Evolutionary conservation across 2,888 invertebrate genomes (phyloP).

Genomic region (Drosophila pseudotalamancana): DNA sequence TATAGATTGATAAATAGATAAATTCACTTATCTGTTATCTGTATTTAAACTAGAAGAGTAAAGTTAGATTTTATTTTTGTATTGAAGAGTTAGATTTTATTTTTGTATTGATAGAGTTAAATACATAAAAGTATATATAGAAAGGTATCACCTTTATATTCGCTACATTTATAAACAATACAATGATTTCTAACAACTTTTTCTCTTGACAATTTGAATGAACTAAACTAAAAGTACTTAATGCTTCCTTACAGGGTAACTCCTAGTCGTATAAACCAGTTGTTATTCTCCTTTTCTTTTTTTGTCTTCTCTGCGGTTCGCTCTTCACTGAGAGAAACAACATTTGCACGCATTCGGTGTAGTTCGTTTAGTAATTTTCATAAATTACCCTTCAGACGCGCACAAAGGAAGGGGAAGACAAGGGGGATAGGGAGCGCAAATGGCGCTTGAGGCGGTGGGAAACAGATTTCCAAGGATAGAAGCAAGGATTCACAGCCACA

Average conservation of each 20-base stretch:
- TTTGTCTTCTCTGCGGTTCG: constrained; percentile 9
- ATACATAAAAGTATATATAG: no score
- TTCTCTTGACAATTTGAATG: neutral
- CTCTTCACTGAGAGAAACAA: constrained; percentile 45
- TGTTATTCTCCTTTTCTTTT: neutral
- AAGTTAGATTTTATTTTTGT: no score
- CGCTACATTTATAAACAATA: no score
- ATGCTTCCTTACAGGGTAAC: constrained; percentile 1
- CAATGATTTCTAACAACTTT: no score
- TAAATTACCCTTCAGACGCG: constrained; percentile 69
- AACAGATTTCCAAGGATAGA: constrained; percentile 22
- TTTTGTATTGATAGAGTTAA: no score
- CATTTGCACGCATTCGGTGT: constrained; percentile 76
- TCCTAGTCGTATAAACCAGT: neutral
- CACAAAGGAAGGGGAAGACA: constrained; percentile 24
- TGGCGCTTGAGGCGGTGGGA: constrained; percentile 1
- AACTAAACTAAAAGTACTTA: neutral
- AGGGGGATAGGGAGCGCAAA: neutral
- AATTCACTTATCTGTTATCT: no score
- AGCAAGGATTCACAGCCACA: constrained; percentile 28
- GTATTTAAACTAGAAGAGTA: no score
- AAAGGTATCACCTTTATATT: no score
- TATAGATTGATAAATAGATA: no score
- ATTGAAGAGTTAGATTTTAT: no score
- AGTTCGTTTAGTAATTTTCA: constrained; percentile 77